Percentiles rank a stretch among this genome's conserved stretches.
These are phyloP conservation scores for Euura lappo DNA, from an alignment of 1,140 invertebrate genomes.

Conservation along the genomic window DNA sequence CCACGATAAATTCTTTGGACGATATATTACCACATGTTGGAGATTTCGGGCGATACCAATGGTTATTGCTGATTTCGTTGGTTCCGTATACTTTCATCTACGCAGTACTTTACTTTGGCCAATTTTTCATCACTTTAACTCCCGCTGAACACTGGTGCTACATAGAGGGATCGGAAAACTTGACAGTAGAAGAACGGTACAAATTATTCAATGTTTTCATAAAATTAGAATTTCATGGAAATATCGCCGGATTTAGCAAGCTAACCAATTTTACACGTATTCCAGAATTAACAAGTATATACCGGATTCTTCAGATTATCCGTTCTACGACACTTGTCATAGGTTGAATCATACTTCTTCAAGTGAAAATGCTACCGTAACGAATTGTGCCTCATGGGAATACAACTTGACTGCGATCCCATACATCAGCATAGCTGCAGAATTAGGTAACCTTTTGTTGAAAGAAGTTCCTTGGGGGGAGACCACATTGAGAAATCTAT, in stretches of 20 bases:
- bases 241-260: background rate
- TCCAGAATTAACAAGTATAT: conserved; percentile 45
- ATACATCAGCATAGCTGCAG: conserved; percentile 58
- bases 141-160: conserved; percentile 58
- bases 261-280: background rate
- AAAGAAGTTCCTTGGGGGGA: background rate
- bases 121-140: conserved; percentile 56
- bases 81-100: conserved; percentile 52
- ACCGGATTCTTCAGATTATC: conserved; percentile 42
- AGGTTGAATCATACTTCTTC: conserved; percentile 27
- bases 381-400: conserved; percentile 54
- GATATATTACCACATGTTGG: conserved; percentile 61
- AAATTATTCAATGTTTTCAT: background rate
- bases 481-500: background rate
- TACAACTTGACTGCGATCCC: conserved; percentile 61
- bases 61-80: conserved; percentile 54
- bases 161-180: conserved; percentile 42
- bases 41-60: conserved; percentile 64
- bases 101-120: conserved; percentile 54
- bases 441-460: conserved; percentile 43
- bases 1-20: conserved; percentile 53
- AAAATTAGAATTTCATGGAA: background rate
- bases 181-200: conserved; percentile 46
- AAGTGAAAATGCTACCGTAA: conserved; percentile 38
- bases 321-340: conserved; percentile 50